A percentile compares a stretch with the other conserved stretches of the same genome.
Evolutionary conservation across 2,113 vertebrate genomes (phyloP).

Genomic region (Myotis yumanensis): DNA sequence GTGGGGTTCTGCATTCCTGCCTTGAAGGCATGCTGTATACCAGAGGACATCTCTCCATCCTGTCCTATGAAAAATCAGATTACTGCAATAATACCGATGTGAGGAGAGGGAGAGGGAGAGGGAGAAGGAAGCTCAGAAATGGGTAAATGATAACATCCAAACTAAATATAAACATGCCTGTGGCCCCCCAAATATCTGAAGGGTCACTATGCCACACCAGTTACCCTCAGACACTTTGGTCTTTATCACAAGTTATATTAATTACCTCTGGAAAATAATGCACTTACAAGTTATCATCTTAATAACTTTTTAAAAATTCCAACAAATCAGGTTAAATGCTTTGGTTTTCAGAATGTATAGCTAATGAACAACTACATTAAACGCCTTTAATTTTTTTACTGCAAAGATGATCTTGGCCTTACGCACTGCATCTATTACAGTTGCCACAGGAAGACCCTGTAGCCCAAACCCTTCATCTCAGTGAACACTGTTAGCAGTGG

Average conservation of each 20-base stretch:
- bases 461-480: background rate
- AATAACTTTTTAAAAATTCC: background rate
- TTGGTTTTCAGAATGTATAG: conserved; percentile 30
- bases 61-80: background rate
- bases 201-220: background rate
- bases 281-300: background rate
- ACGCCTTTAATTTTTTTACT: background rate
- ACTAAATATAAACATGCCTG: background rate
- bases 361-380: background rate
- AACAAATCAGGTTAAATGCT: background rate
- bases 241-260: background rate
- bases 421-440: background rate
- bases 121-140: background rate
- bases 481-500: background rate
- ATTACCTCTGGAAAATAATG: background rate
- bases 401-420: background rate
- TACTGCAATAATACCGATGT: background rate
- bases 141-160: background rate
- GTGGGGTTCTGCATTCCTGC: background rate
- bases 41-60: background rate
- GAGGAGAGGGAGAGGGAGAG: background rate
- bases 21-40: background rate
- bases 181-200: background rate
- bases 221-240: background rate
- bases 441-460: background rate